Evolutionary conservation across 2,113 vertebrate species (phyloP).

Genomic region (Sclerurus mexicanus): DNA sequence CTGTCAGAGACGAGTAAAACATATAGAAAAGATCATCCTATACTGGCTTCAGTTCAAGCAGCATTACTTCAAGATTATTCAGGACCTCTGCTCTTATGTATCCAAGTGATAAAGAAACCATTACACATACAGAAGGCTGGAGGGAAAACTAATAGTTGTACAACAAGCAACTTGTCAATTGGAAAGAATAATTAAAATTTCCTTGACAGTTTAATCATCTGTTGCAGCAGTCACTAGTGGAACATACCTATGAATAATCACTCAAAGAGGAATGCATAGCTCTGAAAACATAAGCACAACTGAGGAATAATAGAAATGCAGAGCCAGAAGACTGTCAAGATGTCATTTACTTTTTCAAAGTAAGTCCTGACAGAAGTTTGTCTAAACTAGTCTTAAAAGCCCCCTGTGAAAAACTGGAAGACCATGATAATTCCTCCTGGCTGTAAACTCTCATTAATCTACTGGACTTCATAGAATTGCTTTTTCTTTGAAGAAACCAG

Average conservation of each 20-base stretch:
- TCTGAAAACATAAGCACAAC: background rate
- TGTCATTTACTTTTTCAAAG: slow-evolving; percentile 32
- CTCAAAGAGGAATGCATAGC: background rate
- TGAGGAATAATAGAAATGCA: background rate
- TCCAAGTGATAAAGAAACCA: background rate
- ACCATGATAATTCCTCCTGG: slow-evolving; percentile 40
- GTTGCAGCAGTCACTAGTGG: background rate
- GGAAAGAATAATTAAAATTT: background rate
- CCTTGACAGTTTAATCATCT: background rate
- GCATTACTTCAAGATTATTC: background rate
- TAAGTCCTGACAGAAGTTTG: slow-evolving; percentile 10
- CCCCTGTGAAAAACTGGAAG: slow-evolving; percentile 14
- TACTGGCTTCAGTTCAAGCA: background rate
- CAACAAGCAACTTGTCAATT: background rate
- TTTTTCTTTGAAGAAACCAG: slow-evolving; percentile 54
- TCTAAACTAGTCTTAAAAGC: slow-evolving; percentile 35
- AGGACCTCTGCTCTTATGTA: background rate
- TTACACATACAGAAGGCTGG: background rate
- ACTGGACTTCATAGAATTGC: slow-evolving; percentile 21
- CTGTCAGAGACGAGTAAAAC: background rate
- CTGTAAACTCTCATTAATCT: slow-evolving; percentile 46
- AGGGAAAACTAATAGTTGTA: background rate
- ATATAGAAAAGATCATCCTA: background rate
- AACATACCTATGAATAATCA: background rate
- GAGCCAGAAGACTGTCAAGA: background rate